Conservation (phyloP, 1,140 invertebrate genomes). For the Eulimnadia texana region DNA sequence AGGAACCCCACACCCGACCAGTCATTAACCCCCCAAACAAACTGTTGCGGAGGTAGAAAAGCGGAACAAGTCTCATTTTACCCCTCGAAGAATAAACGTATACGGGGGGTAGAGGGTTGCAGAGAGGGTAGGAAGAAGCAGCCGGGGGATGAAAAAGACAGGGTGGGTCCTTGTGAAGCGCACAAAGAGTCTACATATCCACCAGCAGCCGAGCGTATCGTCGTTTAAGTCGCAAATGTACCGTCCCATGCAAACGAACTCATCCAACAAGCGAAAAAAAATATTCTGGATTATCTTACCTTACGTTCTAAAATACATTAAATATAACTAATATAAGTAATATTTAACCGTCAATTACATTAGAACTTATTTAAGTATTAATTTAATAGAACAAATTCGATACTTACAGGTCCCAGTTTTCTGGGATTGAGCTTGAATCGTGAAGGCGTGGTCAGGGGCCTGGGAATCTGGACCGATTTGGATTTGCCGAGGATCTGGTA, state of each 20-base stretch:
- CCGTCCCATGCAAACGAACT: no score
- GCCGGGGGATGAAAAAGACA: no score
- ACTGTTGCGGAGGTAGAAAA: no score
- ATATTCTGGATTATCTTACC: no score
- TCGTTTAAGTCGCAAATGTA: neutral
- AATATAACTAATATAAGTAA: no score
- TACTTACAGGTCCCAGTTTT: slow-evolving; percentile 1
- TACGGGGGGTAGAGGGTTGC: neutral
- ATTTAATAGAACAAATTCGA: neutral
- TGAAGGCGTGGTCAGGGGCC: neutral
- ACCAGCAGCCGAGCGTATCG: neutral
- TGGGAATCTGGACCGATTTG: neutral
- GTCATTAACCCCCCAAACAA: no score
- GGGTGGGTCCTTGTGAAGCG: no score
- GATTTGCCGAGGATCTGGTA: neutral
- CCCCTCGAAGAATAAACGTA: no score
- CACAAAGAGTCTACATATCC: no score
- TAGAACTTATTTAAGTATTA: neutral
- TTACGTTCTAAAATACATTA: no score
- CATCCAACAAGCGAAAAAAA: no score
- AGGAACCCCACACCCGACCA: neutral
- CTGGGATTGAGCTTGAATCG: neutral
- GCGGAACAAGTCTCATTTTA: neutral
- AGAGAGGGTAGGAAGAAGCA: no score
- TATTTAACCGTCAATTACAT: neutral